Evolutionary conservation across 2,888 invertebrate species (phyloP).

Genomic region (Empis livida): DNA sequence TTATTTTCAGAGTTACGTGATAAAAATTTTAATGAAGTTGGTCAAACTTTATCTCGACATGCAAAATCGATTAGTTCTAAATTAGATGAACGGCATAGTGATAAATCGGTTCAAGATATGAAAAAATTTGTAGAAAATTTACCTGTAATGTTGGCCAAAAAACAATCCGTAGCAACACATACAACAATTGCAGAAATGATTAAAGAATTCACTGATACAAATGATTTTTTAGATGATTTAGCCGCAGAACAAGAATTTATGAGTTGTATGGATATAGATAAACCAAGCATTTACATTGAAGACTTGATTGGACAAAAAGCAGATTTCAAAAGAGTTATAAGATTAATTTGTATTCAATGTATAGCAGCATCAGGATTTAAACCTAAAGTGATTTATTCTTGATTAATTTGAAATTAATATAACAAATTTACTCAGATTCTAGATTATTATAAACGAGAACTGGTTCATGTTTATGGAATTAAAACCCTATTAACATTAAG

Average conservation of each 20-base stretch:
- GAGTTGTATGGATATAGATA: conserved; percentile 84
- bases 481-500: conserved; percentile 67
- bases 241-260: conserved; percentile 86
- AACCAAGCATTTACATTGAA: conserved; percentile 77
- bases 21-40: conserved; percentile 84
- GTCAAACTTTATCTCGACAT: conserved; percentile 69
- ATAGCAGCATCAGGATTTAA: conserved; percentile 86
- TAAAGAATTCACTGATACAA: conserved; percentile 64
- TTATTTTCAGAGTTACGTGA: conserved; percentile 82
- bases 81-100: conserved; percentile 69
- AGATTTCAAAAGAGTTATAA: conserved; percentile 68
- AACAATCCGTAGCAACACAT: conserved; percentile 74
- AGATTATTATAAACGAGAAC: conserved; percentile 58
- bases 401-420: conserved; percentile 36
- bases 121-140: conserved; percentile 83
- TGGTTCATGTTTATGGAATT: conserved; percentile 77
- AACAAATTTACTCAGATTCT: conserved; percentile 38
- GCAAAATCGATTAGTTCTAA: conserved; percentile 77
- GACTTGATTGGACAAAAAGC: conserved; percentile 78
- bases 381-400: conserved; percentile 48
- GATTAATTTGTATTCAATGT: conserved; percentile 88
- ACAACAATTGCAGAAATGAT: conserved; percentile 90
- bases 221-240: conserved; percentile 64
- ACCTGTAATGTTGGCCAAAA: conserved; percentile 75
- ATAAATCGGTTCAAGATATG: conserved; percentile 88